Percentiles rank a stretch among this genome's conserved stretches.
Conservation (phyloP, 2,888 invertebrate genomes). For the Cerceris ruficornis region DNA sequence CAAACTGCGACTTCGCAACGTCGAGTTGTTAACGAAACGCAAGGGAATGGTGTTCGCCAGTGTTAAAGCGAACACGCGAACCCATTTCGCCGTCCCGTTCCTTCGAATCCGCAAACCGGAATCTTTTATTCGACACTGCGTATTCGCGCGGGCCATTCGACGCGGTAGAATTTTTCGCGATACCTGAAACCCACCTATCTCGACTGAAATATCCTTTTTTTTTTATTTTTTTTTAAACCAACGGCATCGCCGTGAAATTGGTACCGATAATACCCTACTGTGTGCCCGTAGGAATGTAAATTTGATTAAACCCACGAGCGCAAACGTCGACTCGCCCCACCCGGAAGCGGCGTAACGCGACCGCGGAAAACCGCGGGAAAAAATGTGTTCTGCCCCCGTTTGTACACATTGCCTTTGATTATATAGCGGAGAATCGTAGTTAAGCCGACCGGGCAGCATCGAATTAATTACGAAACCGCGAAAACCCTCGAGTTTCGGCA, state of each 20-base stretch:
- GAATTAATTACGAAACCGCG: constrained; percentile 31
- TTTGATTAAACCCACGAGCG: constrained; percentile 50
- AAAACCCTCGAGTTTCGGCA: not conserved
- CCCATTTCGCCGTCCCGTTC: constrained; percentile 2
- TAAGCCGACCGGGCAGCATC: constrained; percentile 21
- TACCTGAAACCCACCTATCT: not conserved
- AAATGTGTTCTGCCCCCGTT: constrained; percentile 3
- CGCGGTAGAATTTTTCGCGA: not conserved
- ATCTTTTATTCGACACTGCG: not conserved
- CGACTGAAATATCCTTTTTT: too few species aligned
- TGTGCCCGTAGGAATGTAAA: constrained; percentile 47
- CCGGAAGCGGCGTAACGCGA: constrained; percentile 17
- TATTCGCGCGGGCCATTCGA: not conserved
- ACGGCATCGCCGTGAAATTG: constrained; percentile 37
- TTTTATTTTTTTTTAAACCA: not conserved
- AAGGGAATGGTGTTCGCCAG: constrained; percentile 15
- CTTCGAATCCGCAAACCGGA: not conserved
- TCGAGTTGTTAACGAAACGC: constrained; percentile 4
- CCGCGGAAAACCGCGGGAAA: constrained; percentile 28
- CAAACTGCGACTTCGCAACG: not conserved
- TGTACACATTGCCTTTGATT: constrained; percentile 23
- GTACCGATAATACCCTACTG: constrained; percentile 32
- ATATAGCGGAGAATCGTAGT: constrained; percentile 25
- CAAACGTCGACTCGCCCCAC: constrained; percentile 23
- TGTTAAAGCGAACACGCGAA: constrained; percentile 33